Base-by-base conservation (phyloP, 2,113 vertebrate genomes). In the Coryphaenoides rupestris region DNA sequence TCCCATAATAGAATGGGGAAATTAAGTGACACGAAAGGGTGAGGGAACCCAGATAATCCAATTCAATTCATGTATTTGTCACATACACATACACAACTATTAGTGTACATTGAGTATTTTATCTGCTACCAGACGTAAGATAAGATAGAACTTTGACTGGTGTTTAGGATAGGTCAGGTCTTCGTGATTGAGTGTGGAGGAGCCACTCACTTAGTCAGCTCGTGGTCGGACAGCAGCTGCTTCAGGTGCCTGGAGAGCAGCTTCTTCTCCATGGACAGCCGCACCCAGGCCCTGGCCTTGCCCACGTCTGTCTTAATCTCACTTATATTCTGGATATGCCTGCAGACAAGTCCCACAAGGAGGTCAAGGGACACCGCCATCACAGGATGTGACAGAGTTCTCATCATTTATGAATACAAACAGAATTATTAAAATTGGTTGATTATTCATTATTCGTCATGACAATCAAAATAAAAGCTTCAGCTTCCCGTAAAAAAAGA, bases 241-340 rank as follows among this genome's bases (percentile, higher is more conserved):
- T 99, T 99, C 69, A 99, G 88, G 74, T 99, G 97, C 75, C 94
- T 93, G 73, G 97, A 98, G 2, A 99, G 93, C 72, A 98, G 88
- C 67, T 99, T 99, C 89, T 99, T 98, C 82, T 99, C 97, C 97
- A 99, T 99, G 14, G 96, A 95, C 21, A 99, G 93, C 28, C 97
- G 93, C 59, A 98, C 96, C 96, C 97, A 99, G 23, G 97, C 97
- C 86, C 97, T 91, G 76, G 97, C 97, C 56, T 96, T 96, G 58
- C 97, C 97, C 83, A 99, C 96, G 13, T 98, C 97, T 0, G 96
- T 98, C 90, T 98, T 98, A 79, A 99, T 98, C 86, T 98, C 96
- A 54, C 95, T 91, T 0, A 98, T 98, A 73, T 98, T 98, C 87
- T 98, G 97, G 70, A 99, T 98, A 78, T 99, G 96, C 83, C 96